A percentile compares a stretch with the other conserved stretches of the same genome.
Evolutionary conservation across 2,888 invertebrate species (phyloP).

Genomic region (Epirrhoe tristata): DNA sequence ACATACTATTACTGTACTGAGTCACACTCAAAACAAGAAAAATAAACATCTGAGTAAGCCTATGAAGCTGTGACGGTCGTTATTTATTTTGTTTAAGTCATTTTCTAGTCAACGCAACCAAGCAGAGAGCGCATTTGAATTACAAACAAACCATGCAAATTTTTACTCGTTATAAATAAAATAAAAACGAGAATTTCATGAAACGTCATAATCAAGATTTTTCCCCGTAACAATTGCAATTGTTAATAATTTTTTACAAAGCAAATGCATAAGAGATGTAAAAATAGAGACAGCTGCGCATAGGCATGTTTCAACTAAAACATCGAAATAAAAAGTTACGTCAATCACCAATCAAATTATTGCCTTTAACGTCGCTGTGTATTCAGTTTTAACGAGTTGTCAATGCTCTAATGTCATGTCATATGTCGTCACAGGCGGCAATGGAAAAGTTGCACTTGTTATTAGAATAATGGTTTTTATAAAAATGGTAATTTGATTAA

Average conservation of each 20-base stretch:
- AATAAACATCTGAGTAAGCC: slow-evolving; percentile 62
- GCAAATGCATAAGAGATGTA: slow-evolving; percentile 31
- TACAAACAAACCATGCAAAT: slow-evolving; percentile 3
- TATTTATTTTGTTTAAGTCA: slow-evolving; percentile 21
- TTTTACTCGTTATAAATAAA: slow-evolving; percentile 1
- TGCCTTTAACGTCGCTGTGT: slow-evolving; percentile 49
- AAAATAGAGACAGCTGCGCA: slow-evolving; percentile 48
- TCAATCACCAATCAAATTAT: slow-evolving; percentile 63
- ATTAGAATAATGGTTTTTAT: slow-evolving; percentile 25
- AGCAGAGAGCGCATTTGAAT: slow-evolving; percentile 1
- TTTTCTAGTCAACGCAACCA: slow-evolving; percentile 3
- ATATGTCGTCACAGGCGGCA: slow-evolving; percentile 8
- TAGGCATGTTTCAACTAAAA: slow-evolving; percentile 34
- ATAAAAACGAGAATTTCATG: not conserved
- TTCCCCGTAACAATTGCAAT: not conserved
- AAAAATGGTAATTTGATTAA: slow-evolving; percentile 9
- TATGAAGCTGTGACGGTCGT: slow-evolving; percentile 42
- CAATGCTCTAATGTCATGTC: slow-evolving; percentile 43
- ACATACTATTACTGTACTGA: slow-evolving; percentile 51
- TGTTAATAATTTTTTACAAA: slow-evolving; percentile 5
- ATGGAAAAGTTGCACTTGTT: slow-evolving; percentile 9
- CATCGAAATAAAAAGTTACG: slow-evolving; percentile 54
- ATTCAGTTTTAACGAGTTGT: slow-evolving; percentile 59
- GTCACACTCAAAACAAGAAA: slow-evolving; percentile 75
- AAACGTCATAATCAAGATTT: not conserved